Evolutionary conservation across 2,113 vertebrate genomes (phyloP).

Genomic region (Antigone vipio): DNA sequence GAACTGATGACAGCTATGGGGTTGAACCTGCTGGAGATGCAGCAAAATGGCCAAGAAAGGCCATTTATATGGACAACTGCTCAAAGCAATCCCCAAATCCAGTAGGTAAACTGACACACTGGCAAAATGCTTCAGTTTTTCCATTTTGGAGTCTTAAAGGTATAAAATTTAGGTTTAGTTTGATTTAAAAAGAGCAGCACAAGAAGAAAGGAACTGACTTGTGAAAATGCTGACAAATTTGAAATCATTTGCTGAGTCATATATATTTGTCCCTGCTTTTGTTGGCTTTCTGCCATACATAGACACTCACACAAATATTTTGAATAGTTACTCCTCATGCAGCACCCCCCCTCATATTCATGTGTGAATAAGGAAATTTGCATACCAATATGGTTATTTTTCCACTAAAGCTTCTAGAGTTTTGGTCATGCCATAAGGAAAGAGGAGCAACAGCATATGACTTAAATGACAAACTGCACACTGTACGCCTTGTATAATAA

Average conservation of each 20-base stretch:
- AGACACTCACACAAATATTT: slow-evolving; percentile 64
- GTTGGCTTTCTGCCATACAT: slow-evolving; percentile 48
- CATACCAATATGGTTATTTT: slow-evolving; percentile 71
- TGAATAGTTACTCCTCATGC: slow-evolving; percentile 59
- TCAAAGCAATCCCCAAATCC: background rate
- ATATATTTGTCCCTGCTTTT: slow-evolving; percentile 58
- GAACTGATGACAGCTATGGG: background rate
- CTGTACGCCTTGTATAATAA: slow-evolving; percentile 61
- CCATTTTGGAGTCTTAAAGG: background rate
- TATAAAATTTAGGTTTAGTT: background rate
- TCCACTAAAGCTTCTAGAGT: slow-evolving; percentile 67
- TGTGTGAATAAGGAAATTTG: slow-evolving; percentile 68
- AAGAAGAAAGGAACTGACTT: background rate
- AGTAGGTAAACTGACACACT: background rate
- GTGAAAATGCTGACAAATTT: slow-evolving; percentile 58
- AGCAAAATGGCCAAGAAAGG: background rate
- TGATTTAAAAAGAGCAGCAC: background rate
- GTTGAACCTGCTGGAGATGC: background rate
- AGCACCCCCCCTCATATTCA: slow-evolving; percentile 12
- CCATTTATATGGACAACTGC: background rate
- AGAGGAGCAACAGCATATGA: slow-evolving; percentile 70
- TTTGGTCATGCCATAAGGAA: slow-evolving; percentile 71
- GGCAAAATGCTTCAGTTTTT: background rate
- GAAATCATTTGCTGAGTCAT: slow-evolving; percentile 58
- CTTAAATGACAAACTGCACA: slow-evolving; percentile 67